phyloP scores from a whole-genome alignment of 2,888 invertebrate genomes.

The Cosmorhoe ocellata region DNA sequence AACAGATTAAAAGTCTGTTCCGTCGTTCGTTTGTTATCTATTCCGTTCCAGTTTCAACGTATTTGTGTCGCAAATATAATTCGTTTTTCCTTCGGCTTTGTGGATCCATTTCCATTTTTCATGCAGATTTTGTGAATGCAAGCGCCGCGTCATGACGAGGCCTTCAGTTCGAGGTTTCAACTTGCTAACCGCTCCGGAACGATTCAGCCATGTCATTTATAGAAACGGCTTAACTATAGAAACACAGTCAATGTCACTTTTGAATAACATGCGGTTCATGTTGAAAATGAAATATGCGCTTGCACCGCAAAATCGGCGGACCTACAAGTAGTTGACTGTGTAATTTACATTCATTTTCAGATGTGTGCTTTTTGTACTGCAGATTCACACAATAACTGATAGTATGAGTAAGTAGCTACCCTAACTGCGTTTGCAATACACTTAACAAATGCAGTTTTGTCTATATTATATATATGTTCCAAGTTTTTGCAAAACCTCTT shows the following conservation, averaged over 20 bases:
- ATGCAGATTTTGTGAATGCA: conserved; percentile 40
- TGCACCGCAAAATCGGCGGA: too few species aligned
- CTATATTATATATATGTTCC: too few species aligned
- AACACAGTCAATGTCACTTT: conserved; percentile 2
- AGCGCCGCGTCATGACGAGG: conserved; percentile 28
- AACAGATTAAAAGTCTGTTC: conserved; percentile 14
- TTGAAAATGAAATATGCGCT: too few species aligned
- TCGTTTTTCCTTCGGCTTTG: conserved; percentile 35
- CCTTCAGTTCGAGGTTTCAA: conserved; percentile 20
- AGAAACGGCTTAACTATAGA: conserved; percentile 14
- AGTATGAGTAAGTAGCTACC: too few species aligned
- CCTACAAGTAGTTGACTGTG: too few species aligned
- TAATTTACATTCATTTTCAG: too few species aligned
- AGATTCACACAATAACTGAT: too few species aligned
- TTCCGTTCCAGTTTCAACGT: conserved; percentile 39
- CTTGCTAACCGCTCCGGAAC: conserved; percentile 25
- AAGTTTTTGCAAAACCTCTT: too few species aligned
- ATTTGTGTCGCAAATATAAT: conserved; percentile 42
- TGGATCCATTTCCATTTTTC: conserved; percentile 52
- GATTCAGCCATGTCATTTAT: conserved; percentile 27
- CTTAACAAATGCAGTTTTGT: too few species aligned
- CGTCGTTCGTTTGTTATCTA: conserved; percentile 25
- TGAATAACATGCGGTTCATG: too few species aligned
- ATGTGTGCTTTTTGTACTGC: too few species aligned
- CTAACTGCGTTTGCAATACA: too few species aligned